A percentile compares a stretch with the other conserved stretches of the same genome.
These are phyloP conservation scores for Amphiura filiformis DNA, from an alignment of 35 echinoderm and acorn worm genomes.

Conservation along the genomic window DNA sequence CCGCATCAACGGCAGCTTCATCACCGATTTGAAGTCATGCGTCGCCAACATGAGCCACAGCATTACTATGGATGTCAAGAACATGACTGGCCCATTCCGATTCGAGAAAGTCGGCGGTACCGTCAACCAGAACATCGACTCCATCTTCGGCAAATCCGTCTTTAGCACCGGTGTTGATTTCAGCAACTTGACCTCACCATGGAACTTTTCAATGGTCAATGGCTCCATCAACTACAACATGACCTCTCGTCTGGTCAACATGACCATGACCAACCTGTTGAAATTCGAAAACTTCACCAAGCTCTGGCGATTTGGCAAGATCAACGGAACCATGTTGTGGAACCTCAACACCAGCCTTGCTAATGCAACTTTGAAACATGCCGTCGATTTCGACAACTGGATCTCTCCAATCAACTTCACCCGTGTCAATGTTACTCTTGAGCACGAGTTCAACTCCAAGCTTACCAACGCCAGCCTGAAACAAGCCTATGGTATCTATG, in stretches of 20 bases:
- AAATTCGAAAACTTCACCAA: constrained; percentile 16
- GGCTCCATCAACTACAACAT: constrained; percentile 28
- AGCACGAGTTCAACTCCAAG: neutral
- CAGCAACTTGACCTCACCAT: constrained; percentile 9
- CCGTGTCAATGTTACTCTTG: neutral
- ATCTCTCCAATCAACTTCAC: constrained; percentile 19
- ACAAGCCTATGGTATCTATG: constrained; percentile 15
- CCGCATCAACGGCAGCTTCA: constrained; percentile 16
- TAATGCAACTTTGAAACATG: constrained; percentile 20
- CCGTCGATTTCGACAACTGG: constrained; percentile 39
- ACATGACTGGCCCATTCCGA: constrained; percentile 20
- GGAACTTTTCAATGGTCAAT: constrained; percentile 35
- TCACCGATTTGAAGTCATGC: neutral
- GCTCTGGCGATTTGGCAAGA: neutral
- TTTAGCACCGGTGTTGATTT: neutral
- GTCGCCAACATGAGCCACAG: neutral
- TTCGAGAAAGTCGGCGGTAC: constrained; percentile 16
- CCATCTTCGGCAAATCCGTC: constrained; percentile 13
- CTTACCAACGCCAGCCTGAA: neutral
- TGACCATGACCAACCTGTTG: constrained; percentile 13
- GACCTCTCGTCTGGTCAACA: constrained; percentile 16
- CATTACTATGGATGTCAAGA: constrained; percentile 16
- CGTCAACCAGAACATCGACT: constrained; percentile 18
- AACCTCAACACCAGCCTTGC: constrained; percentile 10
- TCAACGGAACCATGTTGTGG: constrained; percentile 7